Conservation (phyloP, 1,140 invertebrate species). For the Drosophila obscura region DNA sequence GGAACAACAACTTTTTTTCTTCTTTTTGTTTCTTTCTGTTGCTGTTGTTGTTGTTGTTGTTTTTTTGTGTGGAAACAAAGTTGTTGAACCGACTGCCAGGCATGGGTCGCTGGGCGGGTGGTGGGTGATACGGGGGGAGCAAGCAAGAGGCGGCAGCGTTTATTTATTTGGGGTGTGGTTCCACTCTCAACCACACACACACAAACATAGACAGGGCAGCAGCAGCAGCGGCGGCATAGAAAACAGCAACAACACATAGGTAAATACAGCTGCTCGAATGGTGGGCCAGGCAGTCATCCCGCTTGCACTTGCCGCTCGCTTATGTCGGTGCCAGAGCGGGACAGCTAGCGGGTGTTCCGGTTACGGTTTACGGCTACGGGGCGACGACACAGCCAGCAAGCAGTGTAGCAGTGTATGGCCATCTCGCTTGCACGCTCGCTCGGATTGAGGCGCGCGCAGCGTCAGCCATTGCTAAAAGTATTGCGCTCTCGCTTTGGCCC, state of each 20-base stretch:
- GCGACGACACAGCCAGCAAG: conserved; percentile 8
- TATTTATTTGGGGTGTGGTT: conserved; percentile 72
- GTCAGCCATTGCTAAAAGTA: conserved; percentile 74
- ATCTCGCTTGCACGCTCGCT: conserved; percentile 25
- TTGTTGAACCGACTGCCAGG: conserved; percentile 60
- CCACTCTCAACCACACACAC: conserved; percentile 28
- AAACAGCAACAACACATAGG: conserved; percentile 67
- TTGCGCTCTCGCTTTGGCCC: conserved; percentile 21
- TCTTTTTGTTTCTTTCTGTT: conserved; percentile 13
- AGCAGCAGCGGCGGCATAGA: not conserved
- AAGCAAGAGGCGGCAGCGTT: conserved; percentile 9
- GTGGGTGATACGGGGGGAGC: not conserved
- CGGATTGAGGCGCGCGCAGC: not conserved
- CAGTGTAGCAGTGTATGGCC: conserved; percentile 1
- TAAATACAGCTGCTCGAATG: conserved; percentile 66
- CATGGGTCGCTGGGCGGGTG: no score
- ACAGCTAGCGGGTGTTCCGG: not conserved
- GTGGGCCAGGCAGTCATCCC: conserved; percentile 20
- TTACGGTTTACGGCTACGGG: no score
- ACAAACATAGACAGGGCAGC: not conserved
- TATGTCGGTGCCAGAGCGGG: not conserved
- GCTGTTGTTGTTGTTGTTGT: conserved; percentile 7
- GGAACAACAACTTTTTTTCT: conserved; percentile 38
- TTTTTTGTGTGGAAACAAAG: conserved; percentile 37
- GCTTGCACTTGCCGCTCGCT: conserved; percentile 9